Conservation (phyloP, 2,888 invertebrate species). For the Oscheius myriophilus region DNA sequence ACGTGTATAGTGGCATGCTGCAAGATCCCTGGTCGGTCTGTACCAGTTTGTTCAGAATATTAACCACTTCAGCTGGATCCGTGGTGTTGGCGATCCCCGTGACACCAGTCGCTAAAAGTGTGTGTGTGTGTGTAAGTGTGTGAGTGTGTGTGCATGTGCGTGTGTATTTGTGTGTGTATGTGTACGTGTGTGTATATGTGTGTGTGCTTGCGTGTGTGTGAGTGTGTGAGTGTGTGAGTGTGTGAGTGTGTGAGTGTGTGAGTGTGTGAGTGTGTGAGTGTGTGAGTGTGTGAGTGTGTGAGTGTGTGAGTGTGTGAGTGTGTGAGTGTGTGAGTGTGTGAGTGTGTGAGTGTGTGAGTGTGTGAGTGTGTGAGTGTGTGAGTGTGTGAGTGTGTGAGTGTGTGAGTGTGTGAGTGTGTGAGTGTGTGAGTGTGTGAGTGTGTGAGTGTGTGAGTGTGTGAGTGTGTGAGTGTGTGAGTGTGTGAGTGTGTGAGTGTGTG, state of each 20-base stretch:
- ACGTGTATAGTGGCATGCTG: conserved; percentile 29
- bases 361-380: background rate
- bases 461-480: background rate
- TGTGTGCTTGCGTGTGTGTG: too few species aligned
- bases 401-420: too few species aligned
- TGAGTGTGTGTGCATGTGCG: too few species aligned
- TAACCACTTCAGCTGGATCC: conserved; percentile 25
- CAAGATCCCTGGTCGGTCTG: conserved; percentile 38
- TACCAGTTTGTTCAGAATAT: conserved; percentile 33
- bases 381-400: background rate
- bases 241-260: too few species aligned
- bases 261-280: too few species aligned
- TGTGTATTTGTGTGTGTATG: too few species aligned
- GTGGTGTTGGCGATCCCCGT: conserved; percentile 32
- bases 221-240: background rate
- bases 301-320: background rate
- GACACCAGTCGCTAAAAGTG: conserved; percentile 38
- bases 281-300: background rate
- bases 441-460: background rate
- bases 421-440: too few species aligned
- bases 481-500: too few species aligned
- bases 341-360: too few species aligned
- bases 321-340: too few species aligned
- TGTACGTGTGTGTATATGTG: too few species aligned
- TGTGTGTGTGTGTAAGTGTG: background rate